These are phyloP conservation scores for Brevimyrus niger DNA, from an alignment of 2,113 vertebrate species.

Conservation along the genomic window DNA sequence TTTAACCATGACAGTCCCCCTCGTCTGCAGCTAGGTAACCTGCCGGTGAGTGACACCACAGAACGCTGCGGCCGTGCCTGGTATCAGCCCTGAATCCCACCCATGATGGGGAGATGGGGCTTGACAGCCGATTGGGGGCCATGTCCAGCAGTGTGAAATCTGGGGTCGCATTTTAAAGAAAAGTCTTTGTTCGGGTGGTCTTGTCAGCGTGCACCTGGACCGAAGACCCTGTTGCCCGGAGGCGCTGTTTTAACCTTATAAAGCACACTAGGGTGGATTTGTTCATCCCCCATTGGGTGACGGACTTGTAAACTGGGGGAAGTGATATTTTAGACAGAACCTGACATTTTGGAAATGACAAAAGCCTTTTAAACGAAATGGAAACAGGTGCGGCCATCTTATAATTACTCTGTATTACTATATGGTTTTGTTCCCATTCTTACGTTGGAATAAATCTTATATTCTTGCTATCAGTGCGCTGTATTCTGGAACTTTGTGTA, in stretches of 20 bases:
- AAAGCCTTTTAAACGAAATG: constrained; percentile 39
- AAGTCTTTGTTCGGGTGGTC: background rate
- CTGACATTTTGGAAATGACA: constrained; percentile 43
- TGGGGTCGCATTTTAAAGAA: background rate
- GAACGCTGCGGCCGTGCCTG: background rate
- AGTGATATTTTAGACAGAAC: constrained; percentile 21
- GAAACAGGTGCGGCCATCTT: constrained; percentile 22
- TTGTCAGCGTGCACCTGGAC: background rate
- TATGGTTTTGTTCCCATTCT: constrained; percentile 20
- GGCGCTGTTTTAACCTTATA: constrained; percentile 27
- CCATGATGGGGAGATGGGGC: background rate
- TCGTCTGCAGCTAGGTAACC: background rate
- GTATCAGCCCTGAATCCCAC: background rate
- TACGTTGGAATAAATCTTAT: background rate
- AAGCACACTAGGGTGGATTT: constrained; percentile 4
- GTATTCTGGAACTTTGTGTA: background rate
- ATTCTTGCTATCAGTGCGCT: background rate
- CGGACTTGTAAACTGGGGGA: constrained; percentile 22
- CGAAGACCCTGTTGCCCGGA: constrained; percentile 1
- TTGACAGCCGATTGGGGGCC: background rate
- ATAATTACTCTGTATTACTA: constrained; percentile 33
- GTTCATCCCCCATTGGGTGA: constrained; percentile 11
- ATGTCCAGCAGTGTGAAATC: background rate
- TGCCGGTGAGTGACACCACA: constrained; percentile 9
- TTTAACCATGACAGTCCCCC: background rate